Evolutionary conservation across 2,888 invertebrate species (phyloP), one percentile per base, ranked within the genome.

Genomic region (Epinotia ramella): DNA sequence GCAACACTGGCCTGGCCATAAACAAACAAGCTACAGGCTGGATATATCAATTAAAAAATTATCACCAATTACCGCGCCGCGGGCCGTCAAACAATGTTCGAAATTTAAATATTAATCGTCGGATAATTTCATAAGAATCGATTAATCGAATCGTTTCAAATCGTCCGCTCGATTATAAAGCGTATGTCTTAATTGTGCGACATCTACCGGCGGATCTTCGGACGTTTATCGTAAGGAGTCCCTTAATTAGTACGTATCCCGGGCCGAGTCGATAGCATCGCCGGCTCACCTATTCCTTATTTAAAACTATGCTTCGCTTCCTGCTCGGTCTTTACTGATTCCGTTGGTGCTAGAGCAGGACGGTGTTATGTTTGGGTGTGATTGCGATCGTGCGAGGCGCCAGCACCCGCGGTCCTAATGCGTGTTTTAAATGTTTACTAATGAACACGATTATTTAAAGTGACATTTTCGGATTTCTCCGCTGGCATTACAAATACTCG

Each of bases 361-460:
- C 79, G 80, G 85, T 69, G 76, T 79, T 85, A 87, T 83, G 83
- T 88, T 86, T 84, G 83, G 84, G 78, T 77, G 78, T 87, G 92
- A 92, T 91, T 83, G 86, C 82, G 87, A 92, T 92, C 91, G 85
- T 65, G 81, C 84, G 83, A 87, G 92, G 93, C 93, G 92, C 92
- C 93, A 90, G 91, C 92, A 92, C 91, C 93, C 91, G 87, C 89
- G 86, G 87, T 87, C 89, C 90, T 93, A 93, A 93, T 93, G 92
- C 91, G 89, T 89, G 92, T 91, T 89, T 93, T 91, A 92, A 93
- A 94, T 93, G 93, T 92, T 91, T 92, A 93, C 92, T 94, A 94
- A 94, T 93, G 93, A 93, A 90, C 91, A 92, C 91, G 91, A 93
- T 94, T 93, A 94, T 92, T 93, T 92, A 90, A 93, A 91, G 92